Evolutionary conservation across 2,113 vertebrate genomes (phyloP).

Genomic region (Trichomycterus rosablanca): DNA sequence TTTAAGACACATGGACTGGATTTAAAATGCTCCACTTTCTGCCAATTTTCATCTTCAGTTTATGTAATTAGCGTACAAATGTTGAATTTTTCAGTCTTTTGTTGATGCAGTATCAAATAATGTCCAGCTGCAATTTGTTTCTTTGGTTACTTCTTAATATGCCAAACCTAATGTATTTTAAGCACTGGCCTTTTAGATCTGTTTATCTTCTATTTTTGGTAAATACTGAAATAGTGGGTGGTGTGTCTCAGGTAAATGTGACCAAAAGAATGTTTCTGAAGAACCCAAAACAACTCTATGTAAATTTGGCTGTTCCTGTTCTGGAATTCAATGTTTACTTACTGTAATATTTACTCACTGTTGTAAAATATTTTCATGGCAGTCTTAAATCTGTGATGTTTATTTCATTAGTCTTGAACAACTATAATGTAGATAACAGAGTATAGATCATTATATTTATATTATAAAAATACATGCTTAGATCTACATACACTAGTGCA

Average conservation of each 20-base stretch:
- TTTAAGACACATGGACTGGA: neutral
- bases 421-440: no score
- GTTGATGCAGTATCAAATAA: neutral
- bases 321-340: no score
- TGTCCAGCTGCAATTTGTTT: neutral
- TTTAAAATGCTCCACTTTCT: neutral
- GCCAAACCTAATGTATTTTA: neutral
- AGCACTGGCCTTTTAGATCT: neutral
- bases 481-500: no score
- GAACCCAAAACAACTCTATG: constrained; percentile 7
- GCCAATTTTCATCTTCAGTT: constrained; percentile 1
- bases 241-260: neutral
- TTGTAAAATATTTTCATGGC: constrained; percentile 12
- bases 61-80: neutral
- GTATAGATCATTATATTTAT: no score
- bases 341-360: no score
- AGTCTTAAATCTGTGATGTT: no score
- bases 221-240: neutral
- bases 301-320: no score
- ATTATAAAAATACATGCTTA: no score
- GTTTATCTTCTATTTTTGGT: neutral
- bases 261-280: constrained; percentile 18
- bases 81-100: neutral
- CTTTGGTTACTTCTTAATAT: neutral
- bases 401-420: no score